These are phyloP conservation scores for Myiotriccus ornatus DNA, from an alignment of 2,797 vertebrate genomes.

Conservation along the genomic window DNA sequence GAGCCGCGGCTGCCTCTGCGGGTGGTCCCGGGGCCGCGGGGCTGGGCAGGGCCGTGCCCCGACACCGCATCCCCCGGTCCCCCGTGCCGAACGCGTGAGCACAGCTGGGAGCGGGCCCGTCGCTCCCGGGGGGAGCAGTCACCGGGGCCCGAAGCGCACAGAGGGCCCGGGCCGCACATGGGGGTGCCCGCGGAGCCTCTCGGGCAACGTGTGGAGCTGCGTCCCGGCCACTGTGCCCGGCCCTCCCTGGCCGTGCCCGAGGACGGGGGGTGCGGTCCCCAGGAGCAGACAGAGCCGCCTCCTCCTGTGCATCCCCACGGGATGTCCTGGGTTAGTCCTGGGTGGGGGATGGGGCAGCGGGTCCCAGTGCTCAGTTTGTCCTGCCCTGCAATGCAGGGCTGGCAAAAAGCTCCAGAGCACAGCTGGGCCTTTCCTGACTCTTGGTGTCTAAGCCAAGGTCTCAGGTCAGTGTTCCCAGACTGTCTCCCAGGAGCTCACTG, in stretches of 20 bases:
- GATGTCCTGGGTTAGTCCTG: too few relatives aligned
- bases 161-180: too few relatives aligned
- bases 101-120: background rate
- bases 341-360: too few relatives aligned
- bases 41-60: background rate
- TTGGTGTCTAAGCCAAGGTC: background rate
- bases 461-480: background rate
- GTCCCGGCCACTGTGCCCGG: background rate
- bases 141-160: background rate
- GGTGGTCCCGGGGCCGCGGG: too few relatives aligned
- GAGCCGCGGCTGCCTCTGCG: too few relatives aligned
- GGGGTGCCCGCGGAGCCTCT: background rate
- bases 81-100: background rate
- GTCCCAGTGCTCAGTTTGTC: background rate
- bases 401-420: background rate
- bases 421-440: background rate
- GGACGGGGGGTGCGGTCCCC: background rate
- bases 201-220: background rate
- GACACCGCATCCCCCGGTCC: background rate
- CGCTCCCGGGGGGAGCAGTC: background rate
- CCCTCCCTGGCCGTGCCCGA: too few relatives aligned
- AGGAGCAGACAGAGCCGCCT: background rate
- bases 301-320: accelerated
- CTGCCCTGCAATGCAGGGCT: background rate
- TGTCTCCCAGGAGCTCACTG: background rate